Evolutionary conservation across 2,888 invertebrate species (phyloP).

Genomic region (Eudasyphora cyanicolor): DNA sequence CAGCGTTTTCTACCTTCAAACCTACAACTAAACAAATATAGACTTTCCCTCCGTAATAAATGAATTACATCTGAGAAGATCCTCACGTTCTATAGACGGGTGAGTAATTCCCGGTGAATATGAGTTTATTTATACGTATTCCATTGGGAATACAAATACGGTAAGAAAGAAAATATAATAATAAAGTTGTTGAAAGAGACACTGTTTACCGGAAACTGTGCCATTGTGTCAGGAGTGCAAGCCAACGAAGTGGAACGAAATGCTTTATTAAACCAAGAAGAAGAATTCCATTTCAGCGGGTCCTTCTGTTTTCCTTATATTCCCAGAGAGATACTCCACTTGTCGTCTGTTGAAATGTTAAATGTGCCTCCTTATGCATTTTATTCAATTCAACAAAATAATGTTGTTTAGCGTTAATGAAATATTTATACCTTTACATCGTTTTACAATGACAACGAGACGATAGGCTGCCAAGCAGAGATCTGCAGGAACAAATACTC

Average conservation of each 20-base stretch:
- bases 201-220: neutral
- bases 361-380: neutral
- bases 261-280: neutral
- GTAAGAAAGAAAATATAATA: neutral
- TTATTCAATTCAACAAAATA: neutral
- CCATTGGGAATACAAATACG: neutral
- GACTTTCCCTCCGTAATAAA: neutral
- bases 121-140: conserved; percentile 9
- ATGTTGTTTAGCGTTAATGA: neutral
- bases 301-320: neutral
- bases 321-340: neutral
- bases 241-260: neutral
- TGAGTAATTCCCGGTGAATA: neutral
- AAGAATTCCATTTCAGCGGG: neutral
- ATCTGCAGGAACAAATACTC: neutral
- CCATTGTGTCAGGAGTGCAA: neutral
- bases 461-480: too few species aligned
- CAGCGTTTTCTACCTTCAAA: neutral
- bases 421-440: neutral
- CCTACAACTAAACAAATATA: neutral
- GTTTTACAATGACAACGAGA: neutral
- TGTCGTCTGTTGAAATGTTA: neutral
- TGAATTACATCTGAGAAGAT: neutral
- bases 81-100: neutral
- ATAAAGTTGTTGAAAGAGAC: neutral